A percentile compares a stretch with the other conserved stretches of the same genome.
Evolutionary conservation across 2,888 invertebrate genomes (phyloP).

Genomic region (Heteromyza rotundicornis): DNA sequence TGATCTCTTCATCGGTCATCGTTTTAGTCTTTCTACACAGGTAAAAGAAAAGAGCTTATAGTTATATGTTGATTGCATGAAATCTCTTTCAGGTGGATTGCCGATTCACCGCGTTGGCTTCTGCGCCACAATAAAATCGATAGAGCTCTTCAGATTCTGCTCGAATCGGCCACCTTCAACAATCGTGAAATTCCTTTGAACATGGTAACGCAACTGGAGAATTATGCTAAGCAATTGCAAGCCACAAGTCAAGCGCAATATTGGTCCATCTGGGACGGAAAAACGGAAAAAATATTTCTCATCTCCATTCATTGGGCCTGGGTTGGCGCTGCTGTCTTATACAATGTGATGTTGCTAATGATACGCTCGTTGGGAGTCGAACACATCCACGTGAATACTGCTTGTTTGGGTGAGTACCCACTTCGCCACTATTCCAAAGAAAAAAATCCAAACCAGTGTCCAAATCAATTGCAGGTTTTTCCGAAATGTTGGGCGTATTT

Average conservation of each 20-base stretch:
- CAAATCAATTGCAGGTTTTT: slow-evolving; percentile 43
- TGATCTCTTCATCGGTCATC: slow-evolving; percentile 60
- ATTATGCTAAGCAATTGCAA: slow-evolving; percentile 42
- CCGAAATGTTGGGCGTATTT: slow-evolving; percentile 59
- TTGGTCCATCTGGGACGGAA: slow-evolving; percentile 59
- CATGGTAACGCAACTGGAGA: slow-evolving; percentile 51
- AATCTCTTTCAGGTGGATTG: slow-evolving; percentile 58
- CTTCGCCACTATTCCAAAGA: not conserved
- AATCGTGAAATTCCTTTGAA: slow-evolving; percentile 58
- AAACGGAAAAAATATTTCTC: slow-evolving; percentile 47
- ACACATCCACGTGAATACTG: slow-evolving; percentile 60
- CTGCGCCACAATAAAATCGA: slow-evolving; percentile 54
- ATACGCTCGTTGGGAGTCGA: slow-evolving; percentile 60
- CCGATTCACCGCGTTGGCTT: slow-evolving; percentile 63
- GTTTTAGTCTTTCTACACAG: slow-evolving; percentile 58
- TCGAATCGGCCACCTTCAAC: slow-evolving; percentile 59
- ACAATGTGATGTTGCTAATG: slow-evolving; percentile 61
- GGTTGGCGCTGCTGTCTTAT: slow-evolving; percentile 55
- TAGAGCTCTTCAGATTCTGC: slow-evolving; percentile 50
- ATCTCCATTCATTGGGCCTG: slow-evolving; percentile 55
- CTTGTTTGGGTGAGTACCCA: slow-evolving; percentile 50
- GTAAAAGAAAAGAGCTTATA: slow-evolving; percentile 26
- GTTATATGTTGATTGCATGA: too few relatives aligned
- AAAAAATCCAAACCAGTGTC: not conserved
- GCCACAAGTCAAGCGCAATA: slow-evolving; percentile 36